phyloP scores from a whole-genome alignment of 2,888 invertebrate species.

The Leptinotarsa peninsularis region DNA sequence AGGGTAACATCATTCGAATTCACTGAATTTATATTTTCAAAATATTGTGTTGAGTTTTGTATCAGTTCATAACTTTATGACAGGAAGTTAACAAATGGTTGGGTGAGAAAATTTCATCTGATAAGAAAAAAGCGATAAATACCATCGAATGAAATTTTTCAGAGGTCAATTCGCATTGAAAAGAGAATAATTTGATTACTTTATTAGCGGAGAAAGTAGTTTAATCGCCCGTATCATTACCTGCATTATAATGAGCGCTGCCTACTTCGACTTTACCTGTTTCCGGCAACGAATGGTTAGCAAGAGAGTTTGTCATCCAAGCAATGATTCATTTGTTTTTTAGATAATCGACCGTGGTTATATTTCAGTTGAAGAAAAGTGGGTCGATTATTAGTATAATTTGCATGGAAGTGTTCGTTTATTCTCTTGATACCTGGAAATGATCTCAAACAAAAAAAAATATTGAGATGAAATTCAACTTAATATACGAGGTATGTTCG shows the following conservation, averaged over 20 bases:
- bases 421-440: too few relatives aligned
- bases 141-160: background rate
- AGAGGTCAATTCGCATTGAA: constrained; percentile 2
- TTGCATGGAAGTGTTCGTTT: background rate
- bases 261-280: constrained; percentile 8
- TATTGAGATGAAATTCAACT: too few relatives aligned
- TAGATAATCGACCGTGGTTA: background rate
- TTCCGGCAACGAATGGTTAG: background rate
- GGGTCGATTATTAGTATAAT: background rate
- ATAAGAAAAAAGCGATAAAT: background rate
- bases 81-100: too few relatives aligned
- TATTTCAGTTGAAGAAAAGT: background rate
- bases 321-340: background rate
- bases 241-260: constrained; percentile 5
- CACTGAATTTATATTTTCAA: too few relatives aligned
- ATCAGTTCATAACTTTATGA: too few relatives aligned
- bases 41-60: too few relatives aligned
- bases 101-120: too few relatives aligned
- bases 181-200: constrained; percentile 3
- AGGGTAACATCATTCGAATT: too few relatives aligned
- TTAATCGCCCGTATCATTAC: constrained; percentile 19
- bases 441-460: too few relatives aligned
- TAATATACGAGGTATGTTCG: too few relatives aligned
- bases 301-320: constrained; percentile 4
- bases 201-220: constrained; percentile 7